A percentile compares a stretch with the other conserved stretches of the same genome.
Conservation (phyloP, 2,797 vertebrate species). For the Clarias platycephalus region DNA sequence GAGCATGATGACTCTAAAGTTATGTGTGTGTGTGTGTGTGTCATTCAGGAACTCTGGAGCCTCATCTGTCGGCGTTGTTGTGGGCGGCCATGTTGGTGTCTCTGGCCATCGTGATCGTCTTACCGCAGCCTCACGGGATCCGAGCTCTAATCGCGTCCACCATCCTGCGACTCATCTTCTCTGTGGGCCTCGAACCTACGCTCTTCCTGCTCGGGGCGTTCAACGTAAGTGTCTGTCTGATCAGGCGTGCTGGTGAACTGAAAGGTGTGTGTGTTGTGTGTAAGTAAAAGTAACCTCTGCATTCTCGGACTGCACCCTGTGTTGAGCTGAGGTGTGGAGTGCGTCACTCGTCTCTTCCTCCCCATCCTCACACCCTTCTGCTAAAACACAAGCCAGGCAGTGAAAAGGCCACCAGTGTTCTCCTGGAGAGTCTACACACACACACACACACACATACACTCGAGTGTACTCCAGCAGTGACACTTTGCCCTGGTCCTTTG, state of each 20-base stretch:
- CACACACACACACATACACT: not conserved
- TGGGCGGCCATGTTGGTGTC: conserved; percentile 96
- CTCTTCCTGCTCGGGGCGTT: conserved; percentile 91
- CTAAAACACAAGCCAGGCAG: conserved; percentile 33
- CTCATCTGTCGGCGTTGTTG: conserved; percentile 90
- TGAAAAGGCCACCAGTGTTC: conserved; percentile 26
- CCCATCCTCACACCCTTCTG: conserved; percentile 42
- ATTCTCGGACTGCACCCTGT: conserved; percentile 26
- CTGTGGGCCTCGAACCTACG: conserved; percentile 91
- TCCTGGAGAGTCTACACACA: not conserved
- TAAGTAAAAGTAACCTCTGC: conserved; percentile 27
- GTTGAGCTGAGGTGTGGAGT: conserved; percentile 48
- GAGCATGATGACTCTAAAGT: not conserved
- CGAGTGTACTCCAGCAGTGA: not conserved
- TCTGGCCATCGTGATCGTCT: conserved; percentile 89
- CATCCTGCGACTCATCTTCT: conserved; percentile 94
- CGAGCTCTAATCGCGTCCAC: conserved; percentile 94
- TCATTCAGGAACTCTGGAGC: conserved; percentile 86
- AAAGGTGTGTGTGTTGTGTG: conserved; percentile 67
- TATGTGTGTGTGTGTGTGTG: conserved; percentile 10
- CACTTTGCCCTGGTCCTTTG: not conserved
- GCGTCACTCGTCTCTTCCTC: conserved; percentile 48
- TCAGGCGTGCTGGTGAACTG: no score
- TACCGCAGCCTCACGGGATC: conserved; percentile 96
- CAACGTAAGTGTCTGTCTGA: conserved; percentile 80